Conservation (phyloP, 2,888 invertebrate genomes). For the Imbricaverruca yamaguchii region DNA sequence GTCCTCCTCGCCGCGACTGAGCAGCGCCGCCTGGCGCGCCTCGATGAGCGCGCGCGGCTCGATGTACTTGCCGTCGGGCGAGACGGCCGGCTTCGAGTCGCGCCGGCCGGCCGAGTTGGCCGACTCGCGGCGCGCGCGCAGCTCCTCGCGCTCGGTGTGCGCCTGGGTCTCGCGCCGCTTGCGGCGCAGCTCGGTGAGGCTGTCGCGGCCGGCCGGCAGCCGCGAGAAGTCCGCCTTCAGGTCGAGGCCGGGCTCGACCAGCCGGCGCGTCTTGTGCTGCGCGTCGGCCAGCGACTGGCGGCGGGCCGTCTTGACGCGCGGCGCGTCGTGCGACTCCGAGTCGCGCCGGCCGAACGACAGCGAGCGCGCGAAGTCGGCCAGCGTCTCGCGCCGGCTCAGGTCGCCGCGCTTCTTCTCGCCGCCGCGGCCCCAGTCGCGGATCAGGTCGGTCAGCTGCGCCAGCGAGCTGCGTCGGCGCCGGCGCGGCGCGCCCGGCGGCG, state of each 20-base stretch:
- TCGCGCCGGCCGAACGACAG: constrained; percentile 50
- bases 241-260: constrained; percentile 30
- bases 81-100: constrained; percentile 33
- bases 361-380: constrained; percentile 74
- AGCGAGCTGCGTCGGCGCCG: constrained; percentile 73
- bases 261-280: constrained; percentile 28
- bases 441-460: constrained; percentile 78
- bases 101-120: constrained; percentile 30
- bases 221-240: constrained; percentile 31
- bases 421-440: constrained; percentile 68
- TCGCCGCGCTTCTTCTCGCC: constrained; percentile 35
- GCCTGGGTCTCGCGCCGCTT: constrained; percentile 31
- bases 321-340: constrained; percentile 30
- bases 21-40: constrained; percentile 8
- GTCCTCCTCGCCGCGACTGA: neutral
- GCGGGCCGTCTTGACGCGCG: constrained; percentile 24
- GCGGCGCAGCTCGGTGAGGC: constrained; percentile 31
- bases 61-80: constrained; percentile 37
- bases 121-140: constrained; percentile 31
- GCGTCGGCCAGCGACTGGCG: constrained; percentile 32
- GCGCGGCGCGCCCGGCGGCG: constrained; percentile 30
- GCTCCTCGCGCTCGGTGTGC: constrained; percentile 30
- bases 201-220: constrained; percentile 32
- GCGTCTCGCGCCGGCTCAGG: constrained; percentile 71
- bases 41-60: constrained; percentile 20